phyloP scores from a whole-genome alignment of 1,140 invertebrate genomes.

The Lerema accius region DNA sequence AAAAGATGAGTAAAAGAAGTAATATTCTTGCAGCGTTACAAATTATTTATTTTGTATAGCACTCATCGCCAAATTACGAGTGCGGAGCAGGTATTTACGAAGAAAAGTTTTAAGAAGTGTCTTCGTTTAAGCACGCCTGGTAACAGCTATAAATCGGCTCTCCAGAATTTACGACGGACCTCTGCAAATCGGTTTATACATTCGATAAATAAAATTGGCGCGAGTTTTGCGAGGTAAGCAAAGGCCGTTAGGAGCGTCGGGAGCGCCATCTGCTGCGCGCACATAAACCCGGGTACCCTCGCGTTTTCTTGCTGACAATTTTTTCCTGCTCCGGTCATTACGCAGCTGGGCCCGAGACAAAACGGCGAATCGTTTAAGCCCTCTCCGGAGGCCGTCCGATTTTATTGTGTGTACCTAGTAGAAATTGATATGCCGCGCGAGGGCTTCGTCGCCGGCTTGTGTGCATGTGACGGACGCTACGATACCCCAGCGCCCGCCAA shows the following conservation, averaged over 20 bases:
- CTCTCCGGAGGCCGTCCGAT: constrained; percentile 80
- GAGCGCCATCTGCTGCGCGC: constrained; percentile 72
- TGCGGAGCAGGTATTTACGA: constrained; percentile 26
- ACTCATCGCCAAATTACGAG: constrained; percentile 32
- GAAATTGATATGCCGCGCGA: constrained; percentile 80
- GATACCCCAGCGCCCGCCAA: constrained; percentile 29
- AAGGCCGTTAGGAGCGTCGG: constrained; percentile 77
- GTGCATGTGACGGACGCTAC: constrained; percentile 56
- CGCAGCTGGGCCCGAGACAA: constrained; percentile 81
- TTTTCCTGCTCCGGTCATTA: constrained; percentile 80
- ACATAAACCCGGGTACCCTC: constrained; percentile 80
- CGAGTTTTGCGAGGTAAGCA: constrained; percentile 81
- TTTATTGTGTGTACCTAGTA: constrained; percentile 81
- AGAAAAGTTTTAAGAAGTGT: constrained; percentile 65
- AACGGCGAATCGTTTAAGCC: constrained; percentile 82
- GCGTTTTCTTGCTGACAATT: constrained; percentile 82
- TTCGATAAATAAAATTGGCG: constrained; percentile 83
- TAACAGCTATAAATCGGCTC: constrained; percentile 76
- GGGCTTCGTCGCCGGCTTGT: constrained; percentile 50
- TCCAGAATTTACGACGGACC: constrained; percentile 74
- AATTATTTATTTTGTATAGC: constrained; percentile 11
- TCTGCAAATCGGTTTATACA: constrained; percentile 82
- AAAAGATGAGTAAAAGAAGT: not conserved
- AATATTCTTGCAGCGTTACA: not conserved
- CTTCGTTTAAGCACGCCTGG: constrained; percentile 69